Evolutionary conservation across 2,888 invertebrate species (phyloP).

Genomic region (Phengaris arion): DNA sequence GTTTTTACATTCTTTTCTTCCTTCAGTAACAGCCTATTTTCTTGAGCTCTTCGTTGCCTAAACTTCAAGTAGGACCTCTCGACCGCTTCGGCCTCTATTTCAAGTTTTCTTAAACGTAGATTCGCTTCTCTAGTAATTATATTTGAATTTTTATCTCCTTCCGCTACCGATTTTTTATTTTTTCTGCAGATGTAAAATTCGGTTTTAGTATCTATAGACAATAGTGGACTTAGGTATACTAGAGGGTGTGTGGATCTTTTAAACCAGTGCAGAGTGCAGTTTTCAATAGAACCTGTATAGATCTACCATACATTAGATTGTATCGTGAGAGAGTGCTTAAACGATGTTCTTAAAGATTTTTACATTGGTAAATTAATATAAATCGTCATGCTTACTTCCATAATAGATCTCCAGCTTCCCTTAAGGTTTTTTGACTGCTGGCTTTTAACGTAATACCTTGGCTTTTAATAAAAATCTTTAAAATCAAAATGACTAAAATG

Average conservation of each 20-base stretch:
- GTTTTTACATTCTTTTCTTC: neutral
- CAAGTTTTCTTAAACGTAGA: slow-evolving; percentile 71
- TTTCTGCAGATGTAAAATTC: slow-evolving; percentile 40
- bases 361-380: neutral
- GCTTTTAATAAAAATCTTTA: neutral
- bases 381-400: neutral
- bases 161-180: slow-evolving; percentile 35
- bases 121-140: slow-evolving; percentile 76
- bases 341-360: neutral
- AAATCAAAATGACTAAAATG: too few relatives aligned
- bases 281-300: too few relatives aligned
- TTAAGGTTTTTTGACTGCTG: neutral
- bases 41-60: slow-evolving; percentile 48
- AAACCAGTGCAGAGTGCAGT: too few relatives aligned
- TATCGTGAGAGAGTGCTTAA: neutral
- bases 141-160: slow-evolving; percentile 61
- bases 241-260: too few relatives aligned
- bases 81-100: slow-evolving; percentile 80
- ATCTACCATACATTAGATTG: too few relatives aligned
- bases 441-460: neutral
- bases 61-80: slow-evolving; percentile 75
- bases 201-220: too few relatives aligned
- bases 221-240: too few relatives aligned
- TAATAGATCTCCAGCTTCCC: neutral
- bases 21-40: neutral